Evolutionary conservation across 1,140 invertebrate genomes (phyloP).

Genomic region (Planococcus citri): DNA sequence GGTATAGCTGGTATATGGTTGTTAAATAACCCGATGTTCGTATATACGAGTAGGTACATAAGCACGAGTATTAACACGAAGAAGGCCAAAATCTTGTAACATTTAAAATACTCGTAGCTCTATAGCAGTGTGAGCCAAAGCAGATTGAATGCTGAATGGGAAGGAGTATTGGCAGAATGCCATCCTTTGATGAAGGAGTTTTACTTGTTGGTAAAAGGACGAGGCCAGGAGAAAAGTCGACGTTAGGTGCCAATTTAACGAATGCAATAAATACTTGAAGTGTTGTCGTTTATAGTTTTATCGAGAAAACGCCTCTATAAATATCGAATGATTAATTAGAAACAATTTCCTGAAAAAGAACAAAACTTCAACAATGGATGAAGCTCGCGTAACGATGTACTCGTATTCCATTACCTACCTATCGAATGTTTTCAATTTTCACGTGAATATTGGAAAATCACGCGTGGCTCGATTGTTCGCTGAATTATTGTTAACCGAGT

Average conservation of each 20-base stretch:
- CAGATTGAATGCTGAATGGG: not conserved
- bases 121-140: not conserved
- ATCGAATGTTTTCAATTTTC: too few species aligned
- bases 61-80: too few species aligned
- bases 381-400: too few species aligned
- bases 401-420: too few species aligned
- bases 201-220: not conserved
- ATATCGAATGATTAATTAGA: not conserved
- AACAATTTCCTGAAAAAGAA: not conserved
- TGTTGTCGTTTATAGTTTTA: not conserved
- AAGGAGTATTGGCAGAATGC: not conserved
- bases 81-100: not conserved
- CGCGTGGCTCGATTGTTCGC: too few species aligned
- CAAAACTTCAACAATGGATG: not conserved
- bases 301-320: not conserved
- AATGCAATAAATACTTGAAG: conserved; percentile 4
- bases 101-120: not conserved
- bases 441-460: too few species aligned
- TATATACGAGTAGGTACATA: not conserved
- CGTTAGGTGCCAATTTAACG: conserved; percentile 6
- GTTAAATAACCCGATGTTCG: not conserved
- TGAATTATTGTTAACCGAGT: too few species aligned
- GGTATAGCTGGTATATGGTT: not conserved
- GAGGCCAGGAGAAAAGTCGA: not conserved
- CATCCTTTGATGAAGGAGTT: conserved; percentile 1